phyloP scores from a whole-genome alignment of 2,797 vertebrate species.

The Florisuga fusca region DNA sequence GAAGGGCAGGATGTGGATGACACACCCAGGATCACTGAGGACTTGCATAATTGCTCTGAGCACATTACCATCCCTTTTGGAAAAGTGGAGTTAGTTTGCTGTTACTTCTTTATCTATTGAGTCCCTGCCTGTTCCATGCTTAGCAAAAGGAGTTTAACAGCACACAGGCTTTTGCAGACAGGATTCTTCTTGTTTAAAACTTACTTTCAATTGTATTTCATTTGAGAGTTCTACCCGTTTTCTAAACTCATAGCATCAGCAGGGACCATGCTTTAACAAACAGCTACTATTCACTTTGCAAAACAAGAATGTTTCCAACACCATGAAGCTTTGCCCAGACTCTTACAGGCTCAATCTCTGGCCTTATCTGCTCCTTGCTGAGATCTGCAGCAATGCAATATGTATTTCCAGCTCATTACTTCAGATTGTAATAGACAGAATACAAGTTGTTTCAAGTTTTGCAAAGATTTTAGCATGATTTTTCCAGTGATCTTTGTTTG shows the following conservation, averaged over 20 bases:
- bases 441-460: not conserved
- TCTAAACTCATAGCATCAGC: constrained; percentile 2
- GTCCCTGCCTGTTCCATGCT: constrained; percentile 18
- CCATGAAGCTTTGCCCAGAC: not conserved
- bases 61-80: not conserved
- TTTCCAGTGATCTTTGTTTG: not conserved
- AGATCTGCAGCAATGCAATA: not conserved
- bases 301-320: constrained; percentile 42
- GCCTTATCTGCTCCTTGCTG: not conserved
- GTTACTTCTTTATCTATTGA: not conserved
- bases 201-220: not conserved
- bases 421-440: not conserved
- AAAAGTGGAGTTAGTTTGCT: not conserved
- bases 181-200: constrained; percentile 13
- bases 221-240: not conserved
- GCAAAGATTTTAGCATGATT: not conserved
- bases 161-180: constrained; percentile 14
- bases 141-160: constrained; percentile 22
- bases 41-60: constrained; percentile 11
- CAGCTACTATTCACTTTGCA: constrained; percentile 24
- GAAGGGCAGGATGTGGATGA: not conserved
- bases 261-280: constrained; percentile 20
- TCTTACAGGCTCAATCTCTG: not conserved
- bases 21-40: not conserved
- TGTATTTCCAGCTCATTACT: not conserved